Conservation (phyloP, 2,888 invertebrate genomes). For the Oscheius sp. region DNA sequence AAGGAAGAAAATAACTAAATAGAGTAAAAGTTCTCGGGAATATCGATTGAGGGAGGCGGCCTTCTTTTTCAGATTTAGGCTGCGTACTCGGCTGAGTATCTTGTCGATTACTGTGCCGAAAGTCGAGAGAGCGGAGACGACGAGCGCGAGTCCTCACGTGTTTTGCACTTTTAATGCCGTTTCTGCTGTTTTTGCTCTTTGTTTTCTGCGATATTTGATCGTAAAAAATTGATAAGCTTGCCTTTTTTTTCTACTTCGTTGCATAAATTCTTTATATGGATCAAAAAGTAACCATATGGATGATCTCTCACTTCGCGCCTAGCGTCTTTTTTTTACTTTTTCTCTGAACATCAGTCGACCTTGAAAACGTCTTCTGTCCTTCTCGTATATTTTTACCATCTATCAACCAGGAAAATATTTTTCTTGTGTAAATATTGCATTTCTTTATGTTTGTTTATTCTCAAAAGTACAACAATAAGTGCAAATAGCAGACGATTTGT, state of each 20-base stretch:
- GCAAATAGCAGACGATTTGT: too few relatives aligned
- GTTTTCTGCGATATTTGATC: conserved; percentile 4
- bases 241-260: neutral
- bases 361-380: conserved; percentile 1
- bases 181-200: conserved; percentile 2
- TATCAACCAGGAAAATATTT: too few relatives aligned
- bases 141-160: conserved; percentile 22
- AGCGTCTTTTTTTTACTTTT: conserved; percentile 3
- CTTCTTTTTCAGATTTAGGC: conserved; percentile 8
- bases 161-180: conserved; percentile 28
- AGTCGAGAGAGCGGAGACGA: conserved; percentile 5
- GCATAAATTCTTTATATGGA: too few relatives aligned
- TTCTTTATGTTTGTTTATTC: too few relatives aligned
- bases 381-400: conserved; percentile 10
- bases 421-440: too few relatives aligned
- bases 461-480: too few relatives aligned
- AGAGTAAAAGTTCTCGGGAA: conserved; percentile 26
- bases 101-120: neutral
- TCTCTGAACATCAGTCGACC: neutral
- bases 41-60: conserved; percentile 36
- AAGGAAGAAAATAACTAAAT: neutral
- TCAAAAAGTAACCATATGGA: too few relatives aligned
- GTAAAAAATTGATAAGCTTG: neutral
- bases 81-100: conserved; percentile 26
- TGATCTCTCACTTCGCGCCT: too few relatives aligned